Evolutionary conservation across 2,113 vertebrate genomes (phyloP), one percentile per base, ranked within the genome.

Genomic region (Rhinolophus ferrumequinum): DNA sequence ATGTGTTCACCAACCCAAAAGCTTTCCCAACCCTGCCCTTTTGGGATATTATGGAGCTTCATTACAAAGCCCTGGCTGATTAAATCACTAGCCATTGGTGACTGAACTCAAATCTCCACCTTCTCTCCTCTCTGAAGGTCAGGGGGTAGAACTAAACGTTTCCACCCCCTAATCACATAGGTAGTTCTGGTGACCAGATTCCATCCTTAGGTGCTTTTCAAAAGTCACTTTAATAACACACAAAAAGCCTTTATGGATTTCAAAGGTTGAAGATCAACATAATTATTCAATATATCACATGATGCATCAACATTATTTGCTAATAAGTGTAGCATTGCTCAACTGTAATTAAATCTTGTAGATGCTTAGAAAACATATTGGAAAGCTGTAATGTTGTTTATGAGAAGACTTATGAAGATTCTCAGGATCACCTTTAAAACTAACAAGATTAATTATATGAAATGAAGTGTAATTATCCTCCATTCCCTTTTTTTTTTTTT

Each of bases 291-390:
- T 47, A 64, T 4, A 33, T 33, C 58, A 64, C 26, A 21, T 82
- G 11, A 33, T 44, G 5, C 52, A 56, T 19, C 60, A 33, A 2
- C 7, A 76, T 86, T 35, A 66, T 72, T 75, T 86, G 10, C 11
- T 52, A 87, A 90, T 26, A 66, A 86, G 22, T n/a, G 76, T 56
- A 33, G 26, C 60, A 54, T 33, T 82, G 38, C 15, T 76, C 11
- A 94, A 54, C 6, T 86, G 3, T 47, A 89, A 75, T 85, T 90
- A 96, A 96, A 90, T 90, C 41, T n/a, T 92, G 9, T 69, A 95
- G 64, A 81, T 62, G 21, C 19, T 50, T 76, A 92, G 47, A 67
- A 70, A 73, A 4, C 66, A 52, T 67, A 88, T 41, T 79, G 3
- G 9, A 96, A 93, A 94, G 58, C 18, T 22, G 3, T 90, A 86